Evolutionary conservation across 2,113 vertebrate genomes (phyloP), one percentile per base, ranked within the genome.

Genomic region (Aviceda subcristata): DNA sequence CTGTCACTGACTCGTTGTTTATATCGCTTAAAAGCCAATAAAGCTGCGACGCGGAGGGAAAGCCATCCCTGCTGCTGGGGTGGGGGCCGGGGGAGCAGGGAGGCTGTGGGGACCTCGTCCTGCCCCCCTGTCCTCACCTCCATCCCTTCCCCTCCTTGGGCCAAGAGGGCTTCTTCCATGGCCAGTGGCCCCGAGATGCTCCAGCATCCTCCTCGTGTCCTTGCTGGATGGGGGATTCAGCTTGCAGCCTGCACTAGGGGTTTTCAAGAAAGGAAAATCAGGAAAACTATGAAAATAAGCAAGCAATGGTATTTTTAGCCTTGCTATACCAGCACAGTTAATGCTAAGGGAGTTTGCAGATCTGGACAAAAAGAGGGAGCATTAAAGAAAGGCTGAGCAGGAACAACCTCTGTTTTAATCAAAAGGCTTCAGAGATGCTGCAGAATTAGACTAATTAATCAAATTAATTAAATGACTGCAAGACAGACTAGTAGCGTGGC

Each of bases 1-100:
- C 56, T 88, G 60, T 79, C 90, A 53, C 79, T 86, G 79, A 88
- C 55, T 90, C 75, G 51, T 15, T 78, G 90, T 60, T 77, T 81
- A 32, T 51, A 39, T 36, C 22, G 2, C 51, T 78, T 57, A 57
- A 87, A 90, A 88, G 55, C 26, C 86, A 92, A 36, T 87, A 87
- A 93, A 90, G 91, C 50, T 94, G 77, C 81, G 46, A 26, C 12
- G 1, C 0, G 3, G 26, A 71, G 51, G 63, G 46, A 51, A 87
- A 88, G 46, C 73, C 81, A 21, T 36, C 68, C 53, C n/a, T 26
- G 38, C 24, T 72, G 68, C 71, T 3, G 4, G n/a, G 43, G 12
- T 15, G 0, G 1, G 46, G 57, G 20, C 4, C 36, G n/a, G 36
- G 56, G 45, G 23, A 69, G 18, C 18, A 36, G 50, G 18, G 23